Evolutionary conservation across 2,888 invertebrate genomes (phyloP), one percentile per base, ranked within the genome.

Genomic region (Heteromurus nitidus): DNA sequence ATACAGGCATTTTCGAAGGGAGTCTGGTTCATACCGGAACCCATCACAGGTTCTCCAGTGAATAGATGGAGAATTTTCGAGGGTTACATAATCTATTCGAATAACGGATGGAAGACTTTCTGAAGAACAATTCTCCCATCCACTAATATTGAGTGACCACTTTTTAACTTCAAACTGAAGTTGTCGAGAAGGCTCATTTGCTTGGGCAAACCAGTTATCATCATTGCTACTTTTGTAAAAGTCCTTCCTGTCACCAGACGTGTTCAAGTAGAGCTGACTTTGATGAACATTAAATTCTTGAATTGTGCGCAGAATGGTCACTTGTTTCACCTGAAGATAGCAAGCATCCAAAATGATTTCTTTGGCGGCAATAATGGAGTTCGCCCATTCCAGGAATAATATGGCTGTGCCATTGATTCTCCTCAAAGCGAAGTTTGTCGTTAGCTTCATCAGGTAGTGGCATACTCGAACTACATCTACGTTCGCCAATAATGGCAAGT

Each of bases 1-100:
- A 84, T 88, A 90, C 3, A 89, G 88, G 84, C 89, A 89, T 18
- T 80, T 72, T 44, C 42, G n/a, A n/a, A n/a, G 16, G 80, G 75
- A 9, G 44, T 72, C 67, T 67, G 22, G 0, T 13, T 58, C 42
- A 53, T 77, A 72, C 9, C 53, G 60, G 26, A 18, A 72, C 0
- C 75, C 73, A 11, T 69, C 68, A 18, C 42, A 67, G 13, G 83
- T 83, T 36, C 86, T 80, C 87, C 87, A 88, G 30, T 84, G 79
- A 18, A 88, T 44, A 1, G 87, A 87, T 9, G 85, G 83, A 30
- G 83, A 80, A 1, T 53, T 67, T 42, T 74, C 60, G 18, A 69
- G 16, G 13, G 88, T 88, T 65, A 84, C 75, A 62, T 88, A 88
- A 7, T 84, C 82, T 18, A 88, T 87, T 70, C 77, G 80, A 16